phyloP scores from a whole-genome alignment of 1,140 invertebrate species.

The Gonatopus flavifemur region DNA sequence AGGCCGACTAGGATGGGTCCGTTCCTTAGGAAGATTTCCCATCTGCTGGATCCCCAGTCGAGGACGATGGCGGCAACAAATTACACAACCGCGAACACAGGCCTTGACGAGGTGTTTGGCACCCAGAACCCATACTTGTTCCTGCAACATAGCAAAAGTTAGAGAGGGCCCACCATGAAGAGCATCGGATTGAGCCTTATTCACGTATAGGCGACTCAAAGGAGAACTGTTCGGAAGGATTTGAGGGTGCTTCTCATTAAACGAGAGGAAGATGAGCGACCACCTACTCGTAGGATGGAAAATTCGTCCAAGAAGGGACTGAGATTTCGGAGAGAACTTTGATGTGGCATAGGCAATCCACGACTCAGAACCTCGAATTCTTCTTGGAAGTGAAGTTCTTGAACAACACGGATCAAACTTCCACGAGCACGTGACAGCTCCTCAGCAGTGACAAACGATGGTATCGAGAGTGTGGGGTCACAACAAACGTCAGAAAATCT shows the following conservation, averaged over 20 bases:
- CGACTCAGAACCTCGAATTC: not conserved
- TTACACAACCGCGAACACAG: not conserved
- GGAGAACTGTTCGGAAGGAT: not conserved
- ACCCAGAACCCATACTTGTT: not conserved
- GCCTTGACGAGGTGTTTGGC: not conserved
- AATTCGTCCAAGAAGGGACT: not conserved
- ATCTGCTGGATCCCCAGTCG: not conserved
- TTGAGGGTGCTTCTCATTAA: not conserved
- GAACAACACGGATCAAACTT: not conserved
- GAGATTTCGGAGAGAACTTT: not conserved
- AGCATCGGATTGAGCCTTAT: not conserved
- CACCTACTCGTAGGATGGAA: not conserved
- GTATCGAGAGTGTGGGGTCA: not conserved
- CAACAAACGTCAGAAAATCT: not conserved
- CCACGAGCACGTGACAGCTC: not conserved
- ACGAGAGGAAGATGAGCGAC: not conserved
- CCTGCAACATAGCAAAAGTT: not conserved
- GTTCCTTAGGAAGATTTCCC: not conserved
- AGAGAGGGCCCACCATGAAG: not conserved
- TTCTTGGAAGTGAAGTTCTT: not conserved
- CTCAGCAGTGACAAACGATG: not conserved
- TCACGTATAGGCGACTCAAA: not conserved
- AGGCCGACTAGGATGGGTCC: not conserved
- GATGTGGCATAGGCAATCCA: not conserved
- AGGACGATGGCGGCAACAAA: not conserved